Conservation (phyloP, 2,797 vertebrate genomes). For the Onychomys torridus region DNA sequence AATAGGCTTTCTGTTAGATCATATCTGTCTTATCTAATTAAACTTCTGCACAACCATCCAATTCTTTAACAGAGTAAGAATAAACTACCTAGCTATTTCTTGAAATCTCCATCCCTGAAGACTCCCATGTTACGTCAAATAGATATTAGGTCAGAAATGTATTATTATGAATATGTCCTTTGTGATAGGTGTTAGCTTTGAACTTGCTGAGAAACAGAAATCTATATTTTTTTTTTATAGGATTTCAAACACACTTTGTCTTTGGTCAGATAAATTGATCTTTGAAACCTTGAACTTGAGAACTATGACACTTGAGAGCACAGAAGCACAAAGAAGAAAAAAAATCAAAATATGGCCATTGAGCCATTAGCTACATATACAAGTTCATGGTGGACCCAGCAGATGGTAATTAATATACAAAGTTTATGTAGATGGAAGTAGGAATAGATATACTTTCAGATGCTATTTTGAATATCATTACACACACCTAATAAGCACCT, state of each 20-base stretch:
- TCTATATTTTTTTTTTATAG: neutral
- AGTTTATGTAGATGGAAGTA: neutral
- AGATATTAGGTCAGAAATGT: neutral
- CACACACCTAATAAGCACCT: neutral
- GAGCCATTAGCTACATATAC: neutral
- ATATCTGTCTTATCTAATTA: neutral
- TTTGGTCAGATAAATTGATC: neutral
- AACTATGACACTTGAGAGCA: neutral
- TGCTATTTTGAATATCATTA: neutral
- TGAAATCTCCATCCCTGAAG: neutral
- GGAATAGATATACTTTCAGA: neutral
- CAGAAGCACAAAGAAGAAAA: neutral
- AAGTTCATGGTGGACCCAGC: neutral
- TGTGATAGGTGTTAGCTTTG: neutral
- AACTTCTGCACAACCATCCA: neutral
- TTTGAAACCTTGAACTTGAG: neutral
- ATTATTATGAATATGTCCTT: neutral
- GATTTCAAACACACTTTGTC: neutral
- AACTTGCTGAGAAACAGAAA: neutral
- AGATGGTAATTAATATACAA: neutral
- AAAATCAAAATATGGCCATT: neutral
- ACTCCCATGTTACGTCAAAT: neutral
- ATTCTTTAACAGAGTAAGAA: neutral
- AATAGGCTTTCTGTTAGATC: neutral
- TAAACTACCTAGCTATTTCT: neutral